Conservation (phyloP, 1,140 invertebrate species). For the Theocolax elegans region DNA sequence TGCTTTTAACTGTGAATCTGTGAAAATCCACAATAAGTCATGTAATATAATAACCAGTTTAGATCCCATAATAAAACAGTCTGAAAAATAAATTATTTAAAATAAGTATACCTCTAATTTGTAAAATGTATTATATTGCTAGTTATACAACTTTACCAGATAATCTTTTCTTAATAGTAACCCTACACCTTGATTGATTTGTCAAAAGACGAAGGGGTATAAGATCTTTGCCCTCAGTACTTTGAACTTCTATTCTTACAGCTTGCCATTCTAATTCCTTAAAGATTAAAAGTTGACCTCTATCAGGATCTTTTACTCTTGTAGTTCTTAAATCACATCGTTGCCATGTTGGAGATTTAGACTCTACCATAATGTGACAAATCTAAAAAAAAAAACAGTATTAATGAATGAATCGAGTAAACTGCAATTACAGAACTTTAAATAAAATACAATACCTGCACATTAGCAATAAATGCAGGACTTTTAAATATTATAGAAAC, state of each 20-base stretch:
- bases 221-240: slow-evolving; percentile 81
- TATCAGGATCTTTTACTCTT: slow-evolving; percentile 87
- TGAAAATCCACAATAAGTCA: slow-evolving; percentile 97
- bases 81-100: slow-evolving; percentile 69
- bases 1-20: slow-evolving; percentile 95
- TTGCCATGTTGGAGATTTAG: slow-evolving; percentile 90
- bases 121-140: too few species aligned
- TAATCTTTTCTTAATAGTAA: slow-evolving; percentile 95
- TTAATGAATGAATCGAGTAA: slow-evolving; percentile 16
- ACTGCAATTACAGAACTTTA: slow-evolving; percentile 1
- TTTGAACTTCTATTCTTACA: slow-evolving; percentile 91
- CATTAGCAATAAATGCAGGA: slow-evolving; percentile 91
- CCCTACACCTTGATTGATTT: slow-evolving; percentile 93
- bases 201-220: slow-evolving; percentile 93
- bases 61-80: slow-evolving; percentile 93
- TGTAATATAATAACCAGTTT: slow-evolving; percentile 92
- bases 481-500: slow-evolving; percentile 94
- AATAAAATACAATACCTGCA: slow-evolving; percentile 74
- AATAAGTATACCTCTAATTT: too few species aligned
- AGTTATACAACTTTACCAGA: slow-evolving; percentile 71
- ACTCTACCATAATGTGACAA: slow-evolving; percentile 91
- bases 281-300: slow-evolving; percentile 93
- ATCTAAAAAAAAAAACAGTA: slow-evolving; percentile 73
- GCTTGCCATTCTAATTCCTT: slow-evolving; percentile 99
- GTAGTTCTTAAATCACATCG: slow-evolving; percentile 86